Percentiles rank a stretch among this genome's conserved stretches.
Evolutionary conservation across 2,888 invertebrate species (phyloP).

Genomic region (Holacanthella duospinosa): DNA sequence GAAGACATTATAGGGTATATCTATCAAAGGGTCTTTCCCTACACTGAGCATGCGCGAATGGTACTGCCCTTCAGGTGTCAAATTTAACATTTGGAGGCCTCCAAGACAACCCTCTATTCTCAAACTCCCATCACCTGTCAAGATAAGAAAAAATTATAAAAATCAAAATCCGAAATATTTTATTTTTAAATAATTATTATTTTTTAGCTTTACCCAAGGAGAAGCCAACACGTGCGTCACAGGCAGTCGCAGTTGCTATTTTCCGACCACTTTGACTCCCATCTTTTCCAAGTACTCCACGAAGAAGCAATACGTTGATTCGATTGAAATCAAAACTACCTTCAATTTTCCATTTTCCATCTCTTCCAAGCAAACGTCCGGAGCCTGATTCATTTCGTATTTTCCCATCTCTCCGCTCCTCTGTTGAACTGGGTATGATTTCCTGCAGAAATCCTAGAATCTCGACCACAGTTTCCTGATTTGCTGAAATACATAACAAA

Average conservation of each 20-base stretch:
- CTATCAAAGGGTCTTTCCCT: conserved; percentile 61
- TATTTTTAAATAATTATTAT: background rate
- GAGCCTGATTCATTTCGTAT: background rate
- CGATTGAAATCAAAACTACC: conserved; percentile 87
- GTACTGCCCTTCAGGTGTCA: conserved; percentile 69
- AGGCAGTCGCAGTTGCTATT: conserved; percentile 87
- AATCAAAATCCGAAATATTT: too few relatives aligned
- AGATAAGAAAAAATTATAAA: too few relatives aligned
- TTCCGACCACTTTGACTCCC: conserved; percentile 65
- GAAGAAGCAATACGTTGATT: conserved; percentile 71
- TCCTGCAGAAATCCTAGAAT: conserved; percentile 48
- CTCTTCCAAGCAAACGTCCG: conserved; percentile 8
- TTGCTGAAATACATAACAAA: conserved; percentile 51
- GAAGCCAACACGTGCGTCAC: conserved; percentile 52
- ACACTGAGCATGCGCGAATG: conserved; percentile 78
- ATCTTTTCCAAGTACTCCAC: conserved; percentile 63
- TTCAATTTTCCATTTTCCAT: conserved; percentile 50
- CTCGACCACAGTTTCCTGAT: conserved; percentile 91
- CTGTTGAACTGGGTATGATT: conserved; percentile 18
- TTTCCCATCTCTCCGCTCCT: background rate
- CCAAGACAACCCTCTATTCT: conserved; percentile 74
- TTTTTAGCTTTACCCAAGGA: conserved; percentile 47
- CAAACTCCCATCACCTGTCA: background rate
- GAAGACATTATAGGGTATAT: conserved; percentile 32
- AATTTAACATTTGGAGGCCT: conserved; percentile 74